A percentile compares a stretch with the other conserved stretches of the same genome.
phyloP scores from a whole-genome alignment of 2,797 vertebrate species.

The Furcifer pardalis region DNA sequence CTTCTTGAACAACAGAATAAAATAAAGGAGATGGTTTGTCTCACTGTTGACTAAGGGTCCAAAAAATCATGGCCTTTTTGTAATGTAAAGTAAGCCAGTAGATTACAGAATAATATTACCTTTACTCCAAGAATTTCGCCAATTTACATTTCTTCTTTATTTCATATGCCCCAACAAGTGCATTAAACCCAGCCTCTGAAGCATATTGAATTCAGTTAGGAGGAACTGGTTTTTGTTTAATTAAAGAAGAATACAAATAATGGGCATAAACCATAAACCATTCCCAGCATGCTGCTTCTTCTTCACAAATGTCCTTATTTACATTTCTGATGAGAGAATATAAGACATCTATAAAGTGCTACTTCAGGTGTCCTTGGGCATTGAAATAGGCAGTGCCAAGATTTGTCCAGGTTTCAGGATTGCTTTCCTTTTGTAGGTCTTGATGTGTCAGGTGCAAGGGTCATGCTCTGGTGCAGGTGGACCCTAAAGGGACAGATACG shows the following conservation, averaged over 20 bases:
- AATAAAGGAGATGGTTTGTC: not conserved
- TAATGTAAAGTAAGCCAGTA: not conserved
- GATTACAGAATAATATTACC: not conserved
- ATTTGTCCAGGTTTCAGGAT: conserved; percentile 37
- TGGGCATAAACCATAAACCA: not conserved
- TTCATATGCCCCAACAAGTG: conserved; percentile 26
- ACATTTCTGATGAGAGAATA: conserved; percentile 42
- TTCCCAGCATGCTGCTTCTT: conserved; percentile 34
- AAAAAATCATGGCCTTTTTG: not conserved
- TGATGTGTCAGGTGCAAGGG: conserved; percentile 65
- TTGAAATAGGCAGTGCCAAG: conserved; percentile 48
- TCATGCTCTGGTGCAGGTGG: conserved; percentile 65
- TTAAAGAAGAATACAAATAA: conserved; percentile 41
- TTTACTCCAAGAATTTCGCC: not conserved
- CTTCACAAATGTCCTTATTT: conserved; percentile 42
- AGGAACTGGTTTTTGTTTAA: conserved; percentile 25
- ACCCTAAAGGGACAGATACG: conserved; percentile 59
- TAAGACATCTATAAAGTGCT: conserved; percentile 9
- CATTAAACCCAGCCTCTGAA: conserved; percentile 41
- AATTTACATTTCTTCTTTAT: not conserved
- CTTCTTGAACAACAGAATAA: not conserved
- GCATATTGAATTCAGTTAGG: conserved; percentile 40
- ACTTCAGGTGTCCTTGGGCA: conserved; percentile 37
- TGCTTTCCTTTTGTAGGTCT: conserved; percentile 40
- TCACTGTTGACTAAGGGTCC: not conserved